Evolutionary conservation across 1,140 invertebrate genomes (phyloP).

Genomic region (Drosophila pachea): DNA sequence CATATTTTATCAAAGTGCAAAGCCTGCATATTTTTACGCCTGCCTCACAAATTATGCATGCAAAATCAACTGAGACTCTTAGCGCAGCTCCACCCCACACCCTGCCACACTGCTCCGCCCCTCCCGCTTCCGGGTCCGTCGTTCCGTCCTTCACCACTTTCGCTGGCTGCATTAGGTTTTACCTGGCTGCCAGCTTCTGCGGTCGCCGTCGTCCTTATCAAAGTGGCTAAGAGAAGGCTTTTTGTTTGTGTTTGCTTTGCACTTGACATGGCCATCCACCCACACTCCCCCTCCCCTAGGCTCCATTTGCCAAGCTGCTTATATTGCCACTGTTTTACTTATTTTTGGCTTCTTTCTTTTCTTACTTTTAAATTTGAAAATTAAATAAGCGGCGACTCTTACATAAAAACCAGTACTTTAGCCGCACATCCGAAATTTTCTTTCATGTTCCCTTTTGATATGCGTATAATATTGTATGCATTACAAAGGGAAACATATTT

Average conservation of each 20-base stretch:
- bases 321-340: slow-evolving; percentile 5
- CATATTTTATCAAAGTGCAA: slow-evolving; percentile 71
- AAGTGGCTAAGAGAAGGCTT: slow-evolving; percentile 58
- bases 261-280: slow-evolving; percentile 23
- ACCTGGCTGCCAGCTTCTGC: slow-evolving; percentile 15
- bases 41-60: slow-evolving; percentile 65
- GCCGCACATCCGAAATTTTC: background rate
- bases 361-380: slow-evolving; percentile 60
- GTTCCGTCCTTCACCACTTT: slow-evolving; percentile 23
- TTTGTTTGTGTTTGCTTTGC: slow-evolving; percentile 52
- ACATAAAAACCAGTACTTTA: background rate
- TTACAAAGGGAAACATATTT: background rate
- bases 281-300: slow-evolving; percentile 3
- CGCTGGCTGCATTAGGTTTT: slow-evolving; percentile 53
- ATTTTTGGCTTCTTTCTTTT: slow-evolving; percentile 25
- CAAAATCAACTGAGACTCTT: slow-evolving; percentile 55
- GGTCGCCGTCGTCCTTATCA: slow-evolving; percentile 38
- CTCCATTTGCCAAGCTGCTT: background rate
- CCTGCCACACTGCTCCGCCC: background rate
- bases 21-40: slow-evolving; percentile 70
- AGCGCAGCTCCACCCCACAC: slow-evolving; percentile 18
- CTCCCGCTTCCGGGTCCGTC: too few species aligned
- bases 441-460: background rate
- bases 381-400: slow-evolving; percentile 45
- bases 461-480: background rate